Conservation (phyloP, 2,888 invertebrate species). For the Cosmorhoe ocellata region DNA sequence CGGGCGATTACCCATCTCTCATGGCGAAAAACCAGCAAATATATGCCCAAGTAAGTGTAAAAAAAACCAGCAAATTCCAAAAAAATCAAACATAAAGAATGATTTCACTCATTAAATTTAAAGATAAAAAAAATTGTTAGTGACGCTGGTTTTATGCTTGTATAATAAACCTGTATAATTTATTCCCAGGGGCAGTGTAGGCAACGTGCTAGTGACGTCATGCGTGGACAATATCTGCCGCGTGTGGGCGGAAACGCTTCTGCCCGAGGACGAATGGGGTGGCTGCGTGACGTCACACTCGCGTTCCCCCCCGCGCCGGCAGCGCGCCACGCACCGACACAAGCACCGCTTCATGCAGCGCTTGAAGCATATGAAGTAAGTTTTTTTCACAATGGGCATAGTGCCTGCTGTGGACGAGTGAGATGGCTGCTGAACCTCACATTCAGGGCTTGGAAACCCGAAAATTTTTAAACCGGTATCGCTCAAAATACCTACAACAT, state of each 20-base stretch:
- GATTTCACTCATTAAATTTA: too few relatives aligned
- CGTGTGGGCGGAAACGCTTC: constrained; percentile 98
- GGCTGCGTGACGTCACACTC: constrained; percentile 82
- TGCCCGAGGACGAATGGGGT: constrained; percentile 95
- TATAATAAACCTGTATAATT: background rate
- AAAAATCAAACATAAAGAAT: too few relatives aligned
- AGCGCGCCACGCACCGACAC: constrained; percentile 93
- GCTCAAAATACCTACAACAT: too few relatives aligned
- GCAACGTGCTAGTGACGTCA: constrained; percentile 98
- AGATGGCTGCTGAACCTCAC: too few relatives aligned
- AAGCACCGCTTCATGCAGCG: constrained; percentile 98
- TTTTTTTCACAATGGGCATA: too few relatives aligned
- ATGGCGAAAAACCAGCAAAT: constrained; percentile 99
- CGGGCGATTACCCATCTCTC: constrained; percentile 97
- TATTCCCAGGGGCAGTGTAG: constrained; percentile 91
- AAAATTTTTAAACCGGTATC: too few relatives aligned
- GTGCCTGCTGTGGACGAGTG: too few relatives aligned
- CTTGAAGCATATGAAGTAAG: constrained; percentile 97
- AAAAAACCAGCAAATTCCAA: constrained; percentile 30
- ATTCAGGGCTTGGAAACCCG: too few relatives aligned
- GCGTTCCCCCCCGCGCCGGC: constrained; percentile 85
- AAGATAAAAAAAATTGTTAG: too few relatives aligned
- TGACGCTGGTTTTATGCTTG: too few relatives aligned
- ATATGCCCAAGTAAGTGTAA: constrained; percentile 95
- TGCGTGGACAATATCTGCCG: constrained; percentile 99